A percentile compares a stretch with the other conserved stretches of the same genome.
These are phyloP conservation scores for Nebria brevicollis DNA, from an alignment of 2,888 invertebrate species.

Conservation along the genomic window DNA sequence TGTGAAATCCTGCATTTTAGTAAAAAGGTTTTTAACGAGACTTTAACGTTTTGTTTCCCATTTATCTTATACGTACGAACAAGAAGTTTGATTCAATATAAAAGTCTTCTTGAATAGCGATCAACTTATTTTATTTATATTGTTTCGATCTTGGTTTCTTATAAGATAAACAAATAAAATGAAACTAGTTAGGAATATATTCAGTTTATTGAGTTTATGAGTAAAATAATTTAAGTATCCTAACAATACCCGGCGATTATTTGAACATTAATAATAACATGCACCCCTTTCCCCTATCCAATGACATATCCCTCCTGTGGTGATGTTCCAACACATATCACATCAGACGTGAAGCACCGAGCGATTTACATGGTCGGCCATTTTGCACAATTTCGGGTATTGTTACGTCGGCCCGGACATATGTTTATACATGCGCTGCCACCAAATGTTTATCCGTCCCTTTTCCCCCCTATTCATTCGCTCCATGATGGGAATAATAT, in stretches of 20 bases:
- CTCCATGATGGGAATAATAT: background rate
- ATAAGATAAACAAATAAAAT: too few species aligned
- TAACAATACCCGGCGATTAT: too few species aligned
- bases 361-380: constrained; percentile 50
- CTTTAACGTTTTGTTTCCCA: background rate
- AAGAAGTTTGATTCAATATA: background rate
- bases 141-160: too few species aligned
- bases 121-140: too few species aligned
- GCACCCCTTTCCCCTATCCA: background rate
- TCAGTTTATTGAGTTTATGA: too few species aligned
- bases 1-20: background rate
- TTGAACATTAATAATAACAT: background rate
- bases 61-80: background rate
- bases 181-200: too few species aligned
- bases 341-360: constrained; percentile 16
- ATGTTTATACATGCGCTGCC: constrained; percentile 48
- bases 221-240: too few species aligned
- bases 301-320: constrained; percentile 4
- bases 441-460: constrained; percentile 42
- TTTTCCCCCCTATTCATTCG: background rate
- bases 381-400: constrained; percentile 50
- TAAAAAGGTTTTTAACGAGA: background rate
- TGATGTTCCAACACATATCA: background rate
- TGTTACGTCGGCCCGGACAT: constrained; percentile 46
- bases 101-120: too few species aligned